Percentiles rank a stretch among this genome's conserved stretches.
phyloP scores from a whole-genome alignment of 2,797 vertebrate species.

The Fratercula arctica region DNA sequence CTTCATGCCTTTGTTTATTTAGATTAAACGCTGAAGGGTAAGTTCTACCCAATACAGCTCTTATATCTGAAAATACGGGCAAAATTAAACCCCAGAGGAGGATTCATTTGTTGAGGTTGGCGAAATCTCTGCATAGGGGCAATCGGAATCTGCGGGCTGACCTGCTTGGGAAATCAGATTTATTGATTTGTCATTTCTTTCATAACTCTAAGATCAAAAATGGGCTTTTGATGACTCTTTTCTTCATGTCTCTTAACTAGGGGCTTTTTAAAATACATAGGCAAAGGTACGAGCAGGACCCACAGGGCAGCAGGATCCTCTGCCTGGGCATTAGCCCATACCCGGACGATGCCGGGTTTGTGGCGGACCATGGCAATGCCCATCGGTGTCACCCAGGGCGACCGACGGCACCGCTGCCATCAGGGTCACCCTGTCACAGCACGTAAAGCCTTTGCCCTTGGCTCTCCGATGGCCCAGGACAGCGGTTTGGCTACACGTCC shows the following conservation, averaged over 20 bases:
- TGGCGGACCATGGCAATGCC: not conserved
- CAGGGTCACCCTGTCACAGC: not conserved
- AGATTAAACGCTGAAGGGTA: not conserved
- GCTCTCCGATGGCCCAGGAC: not conserved
- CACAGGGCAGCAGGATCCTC: not conserved
- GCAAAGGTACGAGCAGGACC: not conserved
- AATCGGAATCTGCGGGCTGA: not conserved
- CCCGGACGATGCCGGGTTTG: not conserved
- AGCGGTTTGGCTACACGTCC: not conserved
- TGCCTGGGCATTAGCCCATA: not conserved
- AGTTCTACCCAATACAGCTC: not conserved
- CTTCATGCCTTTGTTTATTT: not conserved
- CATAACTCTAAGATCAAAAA: not conserved
- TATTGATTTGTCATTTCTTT: not conserved
- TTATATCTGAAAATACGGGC: not conserved
- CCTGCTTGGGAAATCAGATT: not conserved
- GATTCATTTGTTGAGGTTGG: not conserved
- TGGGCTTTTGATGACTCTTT: not conserved
- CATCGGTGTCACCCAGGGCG: not conserved
- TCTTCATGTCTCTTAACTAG: not conserved
- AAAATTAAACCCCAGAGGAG: not conserved
- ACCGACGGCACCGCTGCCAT: rapidly evolving
- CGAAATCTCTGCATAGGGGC: not conserved
- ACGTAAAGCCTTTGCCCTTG: not conserved
- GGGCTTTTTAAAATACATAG: not conserved